Percentiles rank a stretch among this genome's conserved stretches.
Conservation (phyloP, 2,888 invertebrate genomes). For the Synergus japonicus region DNA sequence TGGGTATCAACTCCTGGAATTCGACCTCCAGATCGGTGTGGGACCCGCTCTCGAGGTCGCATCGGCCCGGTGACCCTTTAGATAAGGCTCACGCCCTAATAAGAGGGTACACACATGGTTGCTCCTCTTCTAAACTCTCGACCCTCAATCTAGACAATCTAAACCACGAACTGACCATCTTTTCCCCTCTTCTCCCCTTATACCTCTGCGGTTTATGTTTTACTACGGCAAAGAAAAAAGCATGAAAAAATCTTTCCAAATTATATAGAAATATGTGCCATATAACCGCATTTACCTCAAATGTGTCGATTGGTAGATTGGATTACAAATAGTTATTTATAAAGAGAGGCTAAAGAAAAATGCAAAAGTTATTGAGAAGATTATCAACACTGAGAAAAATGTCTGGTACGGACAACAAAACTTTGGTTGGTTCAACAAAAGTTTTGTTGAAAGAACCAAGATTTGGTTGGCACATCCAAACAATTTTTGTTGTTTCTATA, state of each 20-base stretch:
- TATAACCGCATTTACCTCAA: neutral
- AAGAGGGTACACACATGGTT: constrained; percentile 72
- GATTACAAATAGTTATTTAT: neutral
- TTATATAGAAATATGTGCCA: neutral
- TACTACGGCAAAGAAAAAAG: constrained; percentile 1
- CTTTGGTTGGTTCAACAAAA: too few relatives aligned
- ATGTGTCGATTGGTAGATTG: neutral
- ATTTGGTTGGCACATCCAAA: too few relatives aligned
- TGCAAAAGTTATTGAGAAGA: neutral
- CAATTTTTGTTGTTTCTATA: too few relatives aligned
- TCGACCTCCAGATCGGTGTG: constrained; percentile 62
- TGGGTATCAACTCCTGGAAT: constrained; percentile 69
- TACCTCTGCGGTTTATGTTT: constrained; percentile 9
- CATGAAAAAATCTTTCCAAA: neutral
- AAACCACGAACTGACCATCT: constrained; percentile 50
- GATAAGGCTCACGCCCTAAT: constrained; percentile 77
- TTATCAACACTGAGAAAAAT: too few relatives aligned
- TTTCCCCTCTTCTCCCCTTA: constrained; percentile 28
- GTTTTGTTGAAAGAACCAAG: too few relatives aligned
- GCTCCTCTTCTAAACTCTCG: constrained; percentile 53
- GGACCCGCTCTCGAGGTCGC: constrained; percentile 69
- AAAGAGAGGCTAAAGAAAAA: neutral
- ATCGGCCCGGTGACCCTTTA: constrained; percentile 74
- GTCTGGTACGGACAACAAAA: too few relatives aligned
- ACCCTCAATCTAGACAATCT: constrained; percentile 55